A percentile compares a stretch with the other conserved stretches of the same genome.
phyloP scores from a whole-genome alignment of 2,888 invertebrate species.

The Sympetrum striolatum region DNA sequence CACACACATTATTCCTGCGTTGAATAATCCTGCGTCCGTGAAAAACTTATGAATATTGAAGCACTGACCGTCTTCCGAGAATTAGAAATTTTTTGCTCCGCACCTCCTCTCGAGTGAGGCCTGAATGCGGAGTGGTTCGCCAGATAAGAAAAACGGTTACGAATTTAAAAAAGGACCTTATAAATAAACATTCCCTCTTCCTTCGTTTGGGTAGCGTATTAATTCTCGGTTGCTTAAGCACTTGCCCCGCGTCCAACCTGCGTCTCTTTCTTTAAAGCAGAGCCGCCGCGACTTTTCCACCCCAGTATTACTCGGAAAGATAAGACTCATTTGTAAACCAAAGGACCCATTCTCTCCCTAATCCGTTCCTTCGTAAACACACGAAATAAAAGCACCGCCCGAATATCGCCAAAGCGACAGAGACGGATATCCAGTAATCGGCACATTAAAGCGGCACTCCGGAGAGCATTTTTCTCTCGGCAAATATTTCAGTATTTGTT shows the following conservation, averaged over 20 bases:
- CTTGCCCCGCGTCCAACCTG: background rate
- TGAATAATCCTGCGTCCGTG: background rate
- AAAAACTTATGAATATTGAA: constrained; percentile 39
- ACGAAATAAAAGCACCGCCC: background rate
- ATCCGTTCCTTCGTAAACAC: background rate
- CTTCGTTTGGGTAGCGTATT: background rate
- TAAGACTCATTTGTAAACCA: background rate
- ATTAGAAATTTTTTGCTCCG: constrained; percentile 8
- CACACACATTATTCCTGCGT: background rate
- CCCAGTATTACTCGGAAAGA: background rate
- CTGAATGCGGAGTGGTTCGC: background rate
- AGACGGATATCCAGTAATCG: background rate
- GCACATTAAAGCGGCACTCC: background rate
- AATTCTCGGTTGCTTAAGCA: background rate
- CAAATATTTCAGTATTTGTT: background rate
- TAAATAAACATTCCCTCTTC: constrained; percentile 31
- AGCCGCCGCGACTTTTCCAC: background rate
- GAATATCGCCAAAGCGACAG: too few relatives aligned
- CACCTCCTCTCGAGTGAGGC: background rate
- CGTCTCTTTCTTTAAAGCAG: background rate
- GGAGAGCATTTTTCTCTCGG: background rate
- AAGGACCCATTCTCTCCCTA: background rate
- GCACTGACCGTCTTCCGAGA: background rate
- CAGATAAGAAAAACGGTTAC: constrained; percentile 3
- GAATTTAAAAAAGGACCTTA: constrained; percentile 5